Conservation (phyloP, 92 coral and sea anemone genomes). For the Epizoanthus stellaris region DNA sequence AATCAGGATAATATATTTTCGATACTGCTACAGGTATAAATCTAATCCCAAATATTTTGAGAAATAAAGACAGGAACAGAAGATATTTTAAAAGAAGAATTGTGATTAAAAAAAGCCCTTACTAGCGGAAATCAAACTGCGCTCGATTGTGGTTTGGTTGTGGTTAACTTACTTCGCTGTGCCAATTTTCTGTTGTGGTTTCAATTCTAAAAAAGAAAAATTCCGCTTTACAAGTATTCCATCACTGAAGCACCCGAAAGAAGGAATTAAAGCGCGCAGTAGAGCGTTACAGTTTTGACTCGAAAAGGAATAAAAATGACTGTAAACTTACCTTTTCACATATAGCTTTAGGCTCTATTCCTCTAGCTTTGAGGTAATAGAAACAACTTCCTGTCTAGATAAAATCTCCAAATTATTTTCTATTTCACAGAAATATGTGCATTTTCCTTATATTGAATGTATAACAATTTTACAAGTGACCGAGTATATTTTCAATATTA, state of each 20-base stretch:
- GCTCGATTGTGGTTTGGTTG: too few species aligned
- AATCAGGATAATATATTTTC: too few species aligned
- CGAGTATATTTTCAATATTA: too few species aligned
- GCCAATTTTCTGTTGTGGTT: neutral
- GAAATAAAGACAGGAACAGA: too few species aligned
- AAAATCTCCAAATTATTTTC: conserved; percentile 3
- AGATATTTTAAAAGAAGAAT: too few species aligned
- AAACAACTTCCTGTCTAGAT: conserved; percentile 43
- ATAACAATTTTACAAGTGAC: neutral
- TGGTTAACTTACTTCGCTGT: too few species aligned
- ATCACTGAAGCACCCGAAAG: neutral
- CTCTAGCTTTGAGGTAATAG: neutral
- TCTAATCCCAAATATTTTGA: too few species aligned
- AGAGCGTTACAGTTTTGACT: conserved; percentile 13
- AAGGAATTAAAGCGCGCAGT: neutral
- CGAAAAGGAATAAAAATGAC: neutral
- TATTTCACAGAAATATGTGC: conserved; percentile 1
- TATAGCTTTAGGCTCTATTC: neutral
- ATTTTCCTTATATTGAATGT: conserved; percentile 7
- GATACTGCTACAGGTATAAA: too few species aligned
- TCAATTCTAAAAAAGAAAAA: neutral
- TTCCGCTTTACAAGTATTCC: neutral
- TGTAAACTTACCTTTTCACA: neutral
- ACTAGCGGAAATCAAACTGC: too few species aligned
- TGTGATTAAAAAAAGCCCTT: too few species aligned